Base-by-base conservation (phyloP, 2,888 invertebrate species). In the Anagyrus pseudococci region DNA sequence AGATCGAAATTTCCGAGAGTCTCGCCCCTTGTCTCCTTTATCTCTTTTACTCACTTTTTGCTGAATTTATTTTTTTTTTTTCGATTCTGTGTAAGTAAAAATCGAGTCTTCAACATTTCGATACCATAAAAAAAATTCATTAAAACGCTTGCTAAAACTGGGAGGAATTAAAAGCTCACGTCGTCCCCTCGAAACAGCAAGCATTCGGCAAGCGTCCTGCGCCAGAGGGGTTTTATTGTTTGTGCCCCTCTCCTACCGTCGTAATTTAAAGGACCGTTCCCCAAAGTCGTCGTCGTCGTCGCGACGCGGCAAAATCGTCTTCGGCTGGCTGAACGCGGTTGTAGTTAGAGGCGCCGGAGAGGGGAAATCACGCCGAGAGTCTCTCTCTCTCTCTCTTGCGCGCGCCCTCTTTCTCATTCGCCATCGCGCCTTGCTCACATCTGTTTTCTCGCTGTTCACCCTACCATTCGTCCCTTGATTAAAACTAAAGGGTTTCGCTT, bases 241-340 rank as follows among this genome's bases (percentile, higher is more conserved):
- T 71, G 64, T 62, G 66, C 70, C 62, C 64, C 64, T 55, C 29
- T 10, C 29, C 29, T 29, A 7, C 29, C 61, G 58, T 54, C 69
- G 69, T 70, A 69, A 71, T 71, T 71, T 71, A 70, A 70, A 69
- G 67, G 66, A 55, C 62, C 55, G 19, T 23, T 17, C 52, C 7
- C 40, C 23, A 37, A 19, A 6, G 13, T 29, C 54, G n/a, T 26
- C 40, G 13, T 47, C 20, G 46, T 15, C 25, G 46, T 17, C 17
- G 10, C 29, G 29, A n/a, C 22, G 29, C 26, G 25, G 13, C 29
- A 29, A 47, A 58, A 44, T 50, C 50, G 46, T 50, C 61, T 50
- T 52, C 44, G 19, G 47, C 13, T 22, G 46, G 15, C 20, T 0
- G 13, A n/a, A n/a, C 26, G 29, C 20, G 29, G 29, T 15, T 29